Percentiles rank a stretch among this genome's conserved stretches.
phyloP scores from a whole-genome alignment of 2,888 invertebrate genomes.

The Ophion slaviceki region DNA sequence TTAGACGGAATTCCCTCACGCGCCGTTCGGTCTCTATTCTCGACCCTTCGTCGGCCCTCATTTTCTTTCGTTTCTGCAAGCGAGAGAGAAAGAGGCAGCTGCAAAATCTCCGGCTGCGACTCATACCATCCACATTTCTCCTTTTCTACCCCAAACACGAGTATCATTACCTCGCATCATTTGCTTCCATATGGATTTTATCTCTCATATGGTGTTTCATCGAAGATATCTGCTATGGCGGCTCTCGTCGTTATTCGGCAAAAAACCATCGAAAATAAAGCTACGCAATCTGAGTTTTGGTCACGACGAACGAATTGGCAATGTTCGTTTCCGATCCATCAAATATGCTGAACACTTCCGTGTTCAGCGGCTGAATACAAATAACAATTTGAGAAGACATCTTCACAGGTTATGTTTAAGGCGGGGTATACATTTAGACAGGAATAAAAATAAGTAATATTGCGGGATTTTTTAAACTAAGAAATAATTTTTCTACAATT shows the following conservation, averaged over 20 bases:
- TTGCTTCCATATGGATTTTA: neutral
- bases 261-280: neutral
- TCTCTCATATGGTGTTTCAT: neutral
- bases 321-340: too few species aligned
- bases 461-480: too few species aligned
- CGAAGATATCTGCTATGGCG: neutral
- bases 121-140: neutral
- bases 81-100: neutral
- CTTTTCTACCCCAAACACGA: neutral
- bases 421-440: too few species aligned
- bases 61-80: slow-evolving; percentile 2
- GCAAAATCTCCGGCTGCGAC: neutral
- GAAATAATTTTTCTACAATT: too few species aligned
- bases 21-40: slow-evolving; percentile 15
- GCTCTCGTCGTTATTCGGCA: neutral
- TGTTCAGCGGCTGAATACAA: neutral
- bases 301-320: too few species aligned
- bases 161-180: neutral
- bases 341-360: too few species aligned
- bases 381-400: neutral
- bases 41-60: slow-evolving; percentile 28
- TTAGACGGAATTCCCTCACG: slow-evolving; percentile 13
- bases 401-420: neutral
- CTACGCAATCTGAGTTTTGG: too few species aligned
- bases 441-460: too few species aligned